Base-by-base conservation (phyloP, 2,797 vertebrate species). In the Neosilurus hyrtlii region DNA sequence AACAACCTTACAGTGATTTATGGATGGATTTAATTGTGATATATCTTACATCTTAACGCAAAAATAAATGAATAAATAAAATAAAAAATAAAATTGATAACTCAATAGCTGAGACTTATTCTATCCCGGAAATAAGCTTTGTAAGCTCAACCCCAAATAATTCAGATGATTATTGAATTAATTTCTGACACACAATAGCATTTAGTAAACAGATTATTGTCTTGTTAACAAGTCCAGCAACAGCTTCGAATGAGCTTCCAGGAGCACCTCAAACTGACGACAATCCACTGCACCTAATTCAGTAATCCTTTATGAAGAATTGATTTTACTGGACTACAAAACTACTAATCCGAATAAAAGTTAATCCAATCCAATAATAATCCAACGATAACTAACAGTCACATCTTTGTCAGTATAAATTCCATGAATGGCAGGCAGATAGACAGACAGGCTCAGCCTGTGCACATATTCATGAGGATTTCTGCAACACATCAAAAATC, bases 231-330 rank as follows among this genome's bases (percentile, higher is more conserved):
- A 51, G 67, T 54, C 52, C 52, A 56, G 20, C 22, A 72, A 72
- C 72, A 57, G 72, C 26, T 9, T 74, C 4, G 9, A 74, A 56
- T n/a, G n/a, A n/a, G n/a, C n/a, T n/a, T 57, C 52, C 24, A 18
- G 51, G 51, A 54, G 26, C 49, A 73, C 7, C 22, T 72, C 49
- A 24, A 72, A 72, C 6, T 72, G 49, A 56, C 71, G 56, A 57
- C 51, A 20, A 30, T 30, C 26, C 51, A 57, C 16, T 56, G 10
- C 43, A 51, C 43, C 22, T 71, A 51, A 71, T 51, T 71, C 68
- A 51, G 4, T 71, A 56, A 73, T 73, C 71, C 71, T 74, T 16
- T 11, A 74, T 10, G 72, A 74, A 74, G 24, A 74, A 74, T 73
- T n/a, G 16, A 10, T 3, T 18, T 74, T 56, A 10, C 52, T 20